Evolutionary conservation across 2,888 invertebrate species (phyloP), one percentile per base, ranked within the genome.

Genomic region (Thymelicus lineola): DNA sequence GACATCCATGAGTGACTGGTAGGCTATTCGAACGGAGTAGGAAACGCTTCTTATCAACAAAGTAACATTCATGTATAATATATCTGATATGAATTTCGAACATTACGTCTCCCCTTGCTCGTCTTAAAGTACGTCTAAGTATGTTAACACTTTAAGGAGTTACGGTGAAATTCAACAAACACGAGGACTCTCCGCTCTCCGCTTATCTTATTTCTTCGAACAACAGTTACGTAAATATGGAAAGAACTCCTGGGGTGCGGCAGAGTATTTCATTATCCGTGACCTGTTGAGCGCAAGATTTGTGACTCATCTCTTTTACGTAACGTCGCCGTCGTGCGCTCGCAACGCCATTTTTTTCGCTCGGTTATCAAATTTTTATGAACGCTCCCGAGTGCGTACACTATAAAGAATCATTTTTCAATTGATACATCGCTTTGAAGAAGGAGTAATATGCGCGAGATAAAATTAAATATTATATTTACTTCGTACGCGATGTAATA

Each of bases 201-300:
- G 81, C 86, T 88, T 86, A 86, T 87, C 86, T 86, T 85, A 84
- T 88, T 87, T 78, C 83, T 86, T 83, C 79, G 82, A 86, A 89
- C 87, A 88, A 87, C 84, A 84, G 87, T 87, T 87, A 87, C 87
- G 87, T 88, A 87, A 90, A 91, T 89, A 88, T 88, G 86, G 82
- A 85, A 86, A 85, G 84, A 86, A 82, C 87, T 87, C 86, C 86
- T 83, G 83, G 82, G 83, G 85, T 82, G 86, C 84, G 82, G 81
- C 78, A 74, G 85, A 87, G 86, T 90, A 88, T 88, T 91, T 89
- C 88, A 90, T 91, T 91, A 90, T 87, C 86, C 84, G 80, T 89
- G 89, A 92, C 92, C 92, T 92, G 91, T 91, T 92, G 91, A 91
- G 82, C 87, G 81, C 84, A 81, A 87, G 87, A 89, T 88, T 88